Base-by-base conservation (phyloP, 2,888 invertebrate species). In the Siphonodentalium dalli region DNA sequence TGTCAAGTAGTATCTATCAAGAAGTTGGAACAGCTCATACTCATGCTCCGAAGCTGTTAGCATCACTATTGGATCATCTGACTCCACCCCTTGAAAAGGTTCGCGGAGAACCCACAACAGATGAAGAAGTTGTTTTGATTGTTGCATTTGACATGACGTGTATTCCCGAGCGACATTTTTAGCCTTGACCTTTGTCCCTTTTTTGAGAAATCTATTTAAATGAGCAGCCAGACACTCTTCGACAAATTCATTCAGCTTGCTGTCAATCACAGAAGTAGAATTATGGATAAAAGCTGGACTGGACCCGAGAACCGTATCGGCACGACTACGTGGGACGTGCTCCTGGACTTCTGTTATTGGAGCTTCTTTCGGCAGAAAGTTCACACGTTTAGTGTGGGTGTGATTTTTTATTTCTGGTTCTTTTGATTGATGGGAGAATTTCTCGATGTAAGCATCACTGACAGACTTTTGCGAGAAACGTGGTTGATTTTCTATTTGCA, bases 1-100 rank as follows among this genome's bases (percentile, higher is more conserved):
- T 1, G 92, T 90, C 66, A 90, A 84, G 69, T 89, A 88, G 82
- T 91, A 93, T 68, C 92, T 87, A 80, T 93, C 93, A 63, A 93
- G 82, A 26, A 90, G 85, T 60, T 89, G 87, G 78, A 92, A 92
- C 42, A 93, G 81, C 21, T 90, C 85, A 59, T 72, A 71, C 47
- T 77, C 77, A 13, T 68, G 66, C 35, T 66, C 58, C 23, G 58
- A n/a, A n/a, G n/a, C n/a, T n/a, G n/a, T n/a, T n/a, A n/a, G n/a
- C n/a, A n/a, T n/a, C n/a, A n/a, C n/a, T n/a, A n/a, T n/a, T n/a
- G n/a, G n/a, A n/a, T n/a, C n/a, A n/a, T n/a, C n/a, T n/a, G n/a
- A n/a, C n/a, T n/a, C n/a, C n/a, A n/a, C n/a, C n/a, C 42, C 50
- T 18, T 57, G 35, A 7, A 53, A 42, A 26, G 62, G 60, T 24